These are phyloP conservation scores for Mechanitis messenoides DNA, from an alignment of 2,888 invertebrate genomes.

Conservation along the genomic window DNA sequence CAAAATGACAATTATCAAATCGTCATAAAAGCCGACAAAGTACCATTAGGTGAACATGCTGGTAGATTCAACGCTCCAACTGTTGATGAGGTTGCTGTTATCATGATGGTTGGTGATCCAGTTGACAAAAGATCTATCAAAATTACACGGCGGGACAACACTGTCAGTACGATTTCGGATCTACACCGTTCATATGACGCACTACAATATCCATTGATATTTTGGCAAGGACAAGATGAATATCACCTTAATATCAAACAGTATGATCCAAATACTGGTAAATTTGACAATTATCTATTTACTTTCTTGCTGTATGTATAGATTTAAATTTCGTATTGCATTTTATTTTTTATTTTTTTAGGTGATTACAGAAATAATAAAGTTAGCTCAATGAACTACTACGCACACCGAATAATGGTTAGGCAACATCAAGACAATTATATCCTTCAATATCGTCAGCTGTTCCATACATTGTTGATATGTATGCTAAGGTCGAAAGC, in stretches of 20 bases:
- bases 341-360: slow-evolving; percentile 16
- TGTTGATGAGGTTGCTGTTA: slow-evolving; percentile 30
- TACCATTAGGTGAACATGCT: slow-evolving; percentile 28
- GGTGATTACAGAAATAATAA: slow-evolving; percentile 21
- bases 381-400: slow-evolving; percentile 6
- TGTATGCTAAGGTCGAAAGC: slow-evolving; percentile 24
- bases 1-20: slow-evolving; percentile 14
- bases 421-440: too few species aligned
- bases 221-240: slow-evolving; percentile 19
- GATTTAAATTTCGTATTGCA: slow-evolving; percentile 24
- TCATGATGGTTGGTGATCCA: too few species aligned
- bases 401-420: slow-evolving; percentile 16
- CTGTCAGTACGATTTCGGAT: slow-evolving; percentile 15
- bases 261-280: slow-evolving; percentile 29
- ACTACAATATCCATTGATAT: slow-evolving; percentile 19
- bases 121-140: slow-evolving; percentile 11
- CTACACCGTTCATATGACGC: slow-evolving; percentile 5
- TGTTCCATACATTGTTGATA: slow-evolving; percentile 41
- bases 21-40: slow-evolving; percentile 27
- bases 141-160: slow-evolving; percentile 20
- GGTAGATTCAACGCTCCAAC: slow-evolving; percentile 35
- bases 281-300: slow-evolving; percentile 31
- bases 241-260: slow-evolving; percentile 31
- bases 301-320: slow-evolving; percentile 23
- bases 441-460: slow-evolving; percentile 31